Percentiles rank a stretch among this genome's conserved stretches.
Conservation (phyloP, 2,797 vertebrate species). For the Moxostoma hubbsi region DNA sequence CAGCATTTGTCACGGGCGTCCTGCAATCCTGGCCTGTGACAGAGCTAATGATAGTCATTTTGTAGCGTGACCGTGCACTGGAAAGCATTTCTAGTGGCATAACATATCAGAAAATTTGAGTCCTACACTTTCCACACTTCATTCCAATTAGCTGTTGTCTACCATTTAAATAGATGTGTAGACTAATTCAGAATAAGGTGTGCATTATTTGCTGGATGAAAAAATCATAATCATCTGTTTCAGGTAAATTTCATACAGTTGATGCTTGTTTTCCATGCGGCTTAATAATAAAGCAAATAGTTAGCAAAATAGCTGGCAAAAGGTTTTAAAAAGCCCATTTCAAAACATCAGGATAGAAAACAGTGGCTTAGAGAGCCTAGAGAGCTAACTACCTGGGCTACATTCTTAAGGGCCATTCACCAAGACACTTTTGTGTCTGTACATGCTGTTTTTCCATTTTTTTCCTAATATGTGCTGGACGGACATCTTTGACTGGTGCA, state of each 20-base stretch:
- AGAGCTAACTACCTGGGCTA: no score
- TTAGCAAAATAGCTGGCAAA: no score
- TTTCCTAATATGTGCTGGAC: no score
- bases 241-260: neutral
- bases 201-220: no score
- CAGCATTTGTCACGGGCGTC: conserved; percentile 90
- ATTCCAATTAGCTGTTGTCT: conserved; percentile 60
- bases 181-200: no score
- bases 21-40: conserved; percentile 83
- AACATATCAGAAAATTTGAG: conserved; percentile 82
- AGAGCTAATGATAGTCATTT: conserved; percentile 95
- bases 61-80: conserved; percentile 83
- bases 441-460: no score
- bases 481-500: no score
- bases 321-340: neutral
- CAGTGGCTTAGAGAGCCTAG: neutral
- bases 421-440: no score
- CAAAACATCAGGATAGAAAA: neutral
- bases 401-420: neutral
- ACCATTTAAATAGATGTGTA: neutral
- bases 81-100: conserved; percentile 83
- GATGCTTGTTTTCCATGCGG: no score
- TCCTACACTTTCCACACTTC: conserved; percentile 68
- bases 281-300: no score
- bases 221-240: neutral